These are phyloP conservation scores for Spicauda simplicius DNA, from an alignment of 2,888 invertebrate species.

Conservation along the genomic window DNA sequence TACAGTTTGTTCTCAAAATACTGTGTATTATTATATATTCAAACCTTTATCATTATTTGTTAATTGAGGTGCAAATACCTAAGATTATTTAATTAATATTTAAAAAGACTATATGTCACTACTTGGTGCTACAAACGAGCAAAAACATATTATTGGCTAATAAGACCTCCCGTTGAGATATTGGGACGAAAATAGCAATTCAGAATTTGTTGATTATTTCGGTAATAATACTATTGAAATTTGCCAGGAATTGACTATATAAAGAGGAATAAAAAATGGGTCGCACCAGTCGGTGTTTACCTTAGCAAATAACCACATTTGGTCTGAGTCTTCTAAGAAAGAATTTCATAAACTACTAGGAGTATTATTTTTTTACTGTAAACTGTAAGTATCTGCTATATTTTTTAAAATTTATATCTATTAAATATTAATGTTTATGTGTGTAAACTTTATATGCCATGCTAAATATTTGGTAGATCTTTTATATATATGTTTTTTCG, in stretches of 20 bases:
- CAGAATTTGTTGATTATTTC: not conserved
- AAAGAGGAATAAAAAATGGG: not conserved
- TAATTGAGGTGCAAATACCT: too few species aligned
- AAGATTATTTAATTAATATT: too few species aligned
- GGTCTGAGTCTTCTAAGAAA: not conserved
- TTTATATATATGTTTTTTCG: too few species aligned
- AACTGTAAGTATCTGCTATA: not conserved
- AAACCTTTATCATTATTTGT: too few species aligned
- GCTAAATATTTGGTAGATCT: too few species aligned
- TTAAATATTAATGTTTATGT: too few species aligned
- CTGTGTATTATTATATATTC: too few species aligned
- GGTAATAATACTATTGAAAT: not conserved
- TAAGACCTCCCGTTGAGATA: not conserved
- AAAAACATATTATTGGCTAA: not conserved
- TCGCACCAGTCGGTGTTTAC: not conserved
- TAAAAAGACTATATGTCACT: too few species aligned
- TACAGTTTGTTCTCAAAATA: too few species aligned
- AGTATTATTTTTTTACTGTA: too few species aligned
- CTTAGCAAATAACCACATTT: not conserved
- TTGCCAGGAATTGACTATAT: not conserved
- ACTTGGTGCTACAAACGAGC: not conserved
- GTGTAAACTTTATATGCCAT: too few species aligned
- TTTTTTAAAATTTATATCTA: too few species aligned
- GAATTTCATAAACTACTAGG: not conserved
- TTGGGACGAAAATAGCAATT: not conserved